Evolutionary conservation across 2,113 vertebrate genomes (phyloP).

Genomic region (Orthonyx spaldingii): DNA sequence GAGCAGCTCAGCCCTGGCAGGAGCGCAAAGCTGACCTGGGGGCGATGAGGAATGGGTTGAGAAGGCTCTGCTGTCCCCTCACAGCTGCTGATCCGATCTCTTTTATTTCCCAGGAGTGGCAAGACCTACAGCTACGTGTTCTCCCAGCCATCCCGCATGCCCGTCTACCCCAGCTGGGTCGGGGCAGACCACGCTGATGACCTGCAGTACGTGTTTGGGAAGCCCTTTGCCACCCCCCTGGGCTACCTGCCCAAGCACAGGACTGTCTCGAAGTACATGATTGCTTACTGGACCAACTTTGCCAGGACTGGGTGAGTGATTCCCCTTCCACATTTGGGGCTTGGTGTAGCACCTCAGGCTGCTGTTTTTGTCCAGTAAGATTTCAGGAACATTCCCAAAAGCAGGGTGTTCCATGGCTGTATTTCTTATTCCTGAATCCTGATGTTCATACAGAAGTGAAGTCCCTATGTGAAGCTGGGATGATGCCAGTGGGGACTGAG

Average conservation of each 20-base stretch:
- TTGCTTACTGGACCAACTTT: constrained; percentile 97
- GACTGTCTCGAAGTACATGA: constrained; percentile 77
- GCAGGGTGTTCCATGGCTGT: no score
- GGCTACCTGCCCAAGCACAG: constrained; percentile 81
- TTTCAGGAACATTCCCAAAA: neutral
- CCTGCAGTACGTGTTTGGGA: constrained; percentile 90
- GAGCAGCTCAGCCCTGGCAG: constrained; percentile 7
- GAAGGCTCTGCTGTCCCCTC: no score
- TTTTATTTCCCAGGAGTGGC: constrained; percentile 63
- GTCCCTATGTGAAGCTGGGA: neutral
- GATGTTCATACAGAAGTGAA: neutral
- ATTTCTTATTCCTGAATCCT: neutral
- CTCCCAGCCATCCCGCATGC: constrained; percentile 80
- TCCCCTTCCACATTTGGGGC: neutral
- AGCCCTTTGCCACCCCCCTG: constrained; percentile 81
- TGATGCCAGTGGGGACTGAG: neutral
- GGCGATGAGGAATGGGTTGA: no score
- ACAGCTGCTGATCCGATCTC: neutral
- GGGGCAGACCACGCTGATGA: constrained; percentile 92
- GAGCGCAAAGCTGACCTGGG: no score
- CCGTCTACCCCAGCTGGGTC: constrained; percentile 81
- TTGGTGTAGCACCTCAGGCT: neutral
- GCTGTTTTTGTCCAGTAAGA: neutral
- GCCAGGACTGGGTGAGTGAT: constrained; percentile 86
- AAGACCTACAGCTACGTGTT: constrained; percentile 89